A percentile compares a stretch with the other conserved stretches of the same genome.
These are phyloP conservation scores for Epinephelus fuscoguttatus DNA, from an alignment of 2,113 vertebrate genomes.

Conservation along the genomic window DNA sequence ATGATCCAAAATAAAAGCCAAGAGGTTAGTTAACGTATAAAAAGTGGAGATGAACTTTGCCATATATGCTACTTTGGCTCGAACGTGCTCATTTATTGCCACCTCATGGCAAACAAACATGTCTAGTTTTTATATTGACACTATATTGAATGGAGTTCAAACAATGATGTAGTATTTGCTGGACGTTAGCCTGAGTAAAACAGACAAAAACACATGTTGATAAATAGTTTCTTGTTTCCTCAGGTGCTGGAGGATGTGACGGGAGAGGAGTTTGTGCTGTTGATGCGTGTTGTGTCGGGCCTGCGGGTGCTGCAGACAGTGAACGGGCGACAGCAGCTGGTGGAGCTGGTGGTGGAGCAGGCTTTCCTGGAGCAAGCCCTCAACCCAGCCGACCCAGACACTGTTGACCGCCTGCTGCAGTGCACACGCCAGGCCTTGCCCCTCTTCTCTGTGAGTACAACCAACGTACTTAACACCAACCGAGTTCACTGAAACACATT, in stretches of 20 bases:
- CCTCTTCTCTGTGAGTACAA: constrained; percentile 91
- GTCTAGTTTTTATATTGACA: no score
- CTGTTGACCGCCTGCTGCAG: constrained; percentile 96
- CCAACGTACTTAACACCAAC: fast-evolving
- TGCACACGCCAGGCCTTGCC: constrained; percentile 97
- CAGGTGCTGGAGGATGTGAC: constrained; percentile 99
- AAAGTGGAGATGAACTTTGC: no score
- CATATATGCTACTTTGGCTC: background rate
- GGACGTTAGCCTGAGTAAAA: background rate
- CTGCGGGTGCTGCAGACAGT: constrained; percentile 95
- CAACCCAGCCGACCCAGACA: constrained; percentile 92
- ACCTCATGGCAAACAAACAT: no score
- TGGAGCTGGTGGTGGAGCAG: constrained; percentile 96
- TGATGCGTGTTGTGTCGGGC: constrained; percentile 94
- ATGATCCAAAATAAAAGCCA: background rate
- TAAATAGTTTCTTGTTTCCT: background rate
- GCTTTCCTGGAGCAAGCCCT: constrained; percentile 95
- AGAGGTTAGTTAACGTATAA: no score
- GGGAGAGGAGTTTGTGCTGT: constrained; percentile 97
- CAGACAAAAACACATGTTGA: background rate
- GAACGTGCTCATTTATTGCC: background rate
- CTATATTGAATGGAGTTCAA: no score
- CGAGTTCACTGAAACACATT: background rate
- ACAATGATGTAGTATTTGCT: background rate
- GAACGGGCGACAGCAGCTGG: constrained; percentile 94